These are phyloP conservation scores for Euwallacea similis DNA, from an alignment of 1,140 invertebrate genomes.

Conservation along the genomic window DNA sequence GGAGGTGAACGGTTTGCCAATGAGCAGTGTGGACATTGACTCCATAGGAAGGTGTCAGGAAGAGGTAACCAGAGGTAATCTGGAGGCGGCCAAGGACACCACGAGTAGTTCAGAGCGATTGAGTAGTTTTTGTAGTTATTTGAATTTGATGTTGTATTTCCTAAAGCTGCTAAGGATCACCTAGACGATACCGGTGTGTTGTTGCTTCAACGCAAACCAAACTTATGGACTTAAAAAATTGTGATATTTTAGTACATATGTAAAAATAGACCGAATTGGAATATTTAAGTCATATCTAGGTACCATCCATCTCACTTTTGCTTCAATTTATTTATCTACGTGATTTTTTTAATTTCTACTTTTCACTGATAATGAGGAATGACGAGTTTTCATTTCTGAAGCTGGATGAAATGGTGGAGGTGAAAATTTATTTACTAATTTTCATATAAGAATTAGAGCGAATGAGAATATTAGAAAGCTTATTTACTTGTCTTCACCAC, in stretches of 20 bases:
- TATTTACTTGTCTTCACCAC: no score
- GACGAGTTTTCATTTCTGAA: no score
- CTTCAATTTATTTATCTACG: no score
- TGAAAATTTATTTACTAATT: no score
- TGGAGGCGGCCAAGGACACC: slow-evolving; percentile 55
- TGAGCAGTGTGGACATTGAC: slow-evolving; percentile 70
- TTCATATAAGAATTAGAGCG: no score
- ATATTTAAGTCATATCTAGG: no score
- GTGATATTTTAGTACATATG: slow-evolving; percentile 21
- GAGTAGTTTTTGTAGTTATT: slow-evolving; percentile 25
- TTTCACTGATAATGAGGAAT: no score
- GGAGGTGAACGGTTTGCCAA: slow-evolving; percentile 73
- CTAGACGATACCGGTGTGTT: slow-evolving; percentile 25
- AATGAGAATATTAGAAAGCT: no score
- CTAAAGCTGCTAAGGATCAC: slow-evolving; percentile 28
- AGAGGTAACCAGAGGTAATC: slow-evolving; percentile 65
- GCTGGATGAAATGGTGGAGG: no score
- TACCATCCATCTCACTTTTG: no score
- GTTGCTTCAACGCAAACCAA: slow-evolving; percentile 27
- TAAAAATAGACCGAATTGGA: no score
- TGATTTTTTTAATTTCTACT: no score
- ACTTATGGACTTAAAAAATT: slow-evolving; percentile 29
- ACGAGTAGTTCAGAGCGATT: slow-evolving; percentile 15
- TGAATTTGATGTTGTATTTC: slow-evolving; percentile 33
- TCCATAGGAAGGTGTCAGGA: slow-evolving; percentile 68